Evolutionary conservation across 2,888 invertebrate genomes (phyloP), one percentile per base, ranked within the genome.

Genomic region (Clitarchus hookeri): DNA sequence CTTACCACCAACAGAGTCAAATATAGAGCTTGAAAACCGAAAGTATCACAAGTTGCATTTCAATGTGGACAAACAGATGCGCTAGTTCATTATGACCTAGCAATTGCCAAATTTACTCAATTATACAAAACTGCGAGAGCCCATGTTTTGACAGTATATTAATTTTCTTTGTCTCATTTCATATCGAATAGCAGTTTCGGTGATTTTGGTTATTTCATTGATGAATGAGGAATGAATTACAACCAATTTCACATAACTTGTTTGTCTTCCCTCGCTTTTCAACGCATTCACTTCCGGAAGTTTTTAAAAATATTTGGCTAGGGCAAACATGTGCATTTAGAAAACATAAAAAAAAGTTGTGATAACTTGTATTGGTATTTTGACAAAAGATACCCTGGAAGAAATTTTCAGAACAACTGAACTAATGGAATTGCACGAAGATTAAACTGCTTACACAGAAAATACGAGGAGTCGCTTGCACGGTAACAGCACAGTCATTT

Each of bases 41-140:
- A 78, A 78, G 19, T 78, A 23, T 78, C 78, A 78, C 78, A 78
- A 78, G 78, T 26, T 78, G 78, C 78, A 78, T 23, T 78, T 78
- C 0, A 78, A 78, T 78, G 78, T 78, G 78, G n/a, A 78, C 78
- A 78, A 78, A 23, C 9, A 8, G n/a, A 16, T 78, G 78, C 19
- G 6, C 19, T 78, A 16, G 78, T 78, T 78, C 78, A 78, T 23
- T 78, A 78, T 78, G 9, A 78, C 78, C 78, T 78, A 23, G 78
- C 78, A 78, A 25, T 78, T 16, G 78, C 78, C 11, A 78, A 78
- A 78, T 23, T 23, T 78, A 0, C 78, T 23, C 78, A 16, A 12
- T 78, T 78, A 78, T 78, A 78, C 78, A 78, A 78, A 78, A 78
- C 26, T 16, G 13, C 6, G 78, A 78, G 78, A n/a, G 4, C n/a